Evolutionary conservation across 1,140 invertebrate genomes (phyloP).

Genomic region (Drosophila ercepeae): DNA sequence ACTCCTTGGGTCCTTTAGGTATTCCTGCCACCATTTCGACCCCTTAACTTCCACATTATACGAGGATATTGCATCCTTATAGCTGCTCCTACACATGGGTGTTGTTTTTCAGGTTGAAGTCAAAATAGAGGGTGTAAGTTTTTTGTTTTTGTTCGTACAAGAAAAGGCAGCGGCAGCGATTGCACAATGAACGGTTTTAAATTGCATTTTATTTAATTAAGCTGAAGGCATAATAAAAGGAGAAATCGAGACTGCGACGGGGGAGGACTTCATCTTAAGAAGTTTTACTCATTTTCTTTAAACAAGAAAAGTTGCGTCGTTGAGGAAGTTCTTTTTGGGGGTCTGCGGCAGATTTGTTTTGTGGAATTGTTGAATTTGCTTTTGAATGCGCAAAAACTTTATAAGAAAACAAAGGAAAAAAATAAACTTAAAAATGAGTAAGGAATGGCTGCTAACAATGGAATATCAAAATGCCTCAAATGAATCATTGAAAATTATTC

Average conservation of each 20-base stretch:
- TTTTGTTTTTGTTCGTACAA: constrained; percentile 22
- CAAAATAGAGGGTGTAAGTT: constrained; percentile 18
- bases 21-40: neutral
- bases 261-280: constrained; percentile 6
- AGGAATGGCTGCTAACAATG: constrained; percentile 2
- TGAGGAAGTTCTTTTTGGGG: constrained; percentile 15
- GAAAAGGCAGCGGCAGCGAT: constrained; percentile 34
- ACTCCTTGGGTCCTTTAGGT: neutral
- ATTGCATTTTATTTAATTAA: constrained; percentile 77
- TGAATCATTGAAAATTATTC: neutral
- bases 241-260: constrained; percentile 31
- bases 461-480: neutral
- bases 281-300: constrained; percentile 38
- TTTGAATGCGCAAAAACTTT: constrained; percentile 22
- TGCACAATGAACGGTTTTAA: constrained; percentile 70
- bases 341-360: constrained; percentile 32
- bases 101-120: constrained; percentile 62
- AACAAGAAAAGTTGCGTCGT: constrained; percentile 25
- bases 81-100: constrained; percentile 39
- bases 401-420: neutral
- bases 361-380: constrained; percentile 33
- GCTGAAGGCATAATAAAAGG: constrained; percentile 38
- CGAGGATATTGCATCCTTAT: constrained; percentile 60
- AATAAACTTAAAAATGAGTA: constrained; percentile 1
- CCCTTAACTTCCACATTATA: constrained; percentile 7